Base-by-base conservation (phyloP, 1,140 invertebrate genomes). In the Zophobas atratus region DNA sequence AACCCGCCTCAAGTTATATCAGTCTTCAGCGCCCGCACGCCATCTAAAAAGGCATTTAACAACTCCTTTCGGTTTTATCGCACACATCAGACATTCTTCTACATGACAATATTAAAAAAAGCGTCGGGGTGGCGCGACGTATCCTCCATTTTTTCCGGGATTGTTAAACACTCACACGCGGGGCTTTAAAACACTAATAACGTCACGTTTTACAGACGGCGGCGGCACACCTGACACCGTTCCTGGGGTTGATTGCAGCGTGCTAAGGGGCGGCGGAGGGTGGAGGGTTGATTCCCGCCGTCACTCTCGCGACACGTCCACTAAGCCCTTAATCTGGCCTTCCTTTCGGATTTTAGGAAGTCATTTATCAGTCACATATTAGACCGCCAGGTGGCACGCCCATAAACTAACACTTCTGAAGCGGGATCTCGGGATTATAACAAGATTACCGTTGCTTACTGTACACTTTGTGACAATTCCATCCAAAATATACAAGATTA, bases 341-440 rank as follows among this genome's bases (percentile, higher is more conserved):
- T 90, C 89, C 89, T 90, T 89, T 89, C 87, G 88, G 88, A 89
- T 89, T 89, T 89, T 89, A 88, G 88, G 88, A 89, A 90, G 89
- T 89, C 89, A 89, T 90, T 90, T 89, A 89, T 90, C 89, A 89
- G 88, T 88, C 81, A 80, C 77, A 81, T 80, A 82, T 80, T 82
- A 82, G 71, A 78, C 78, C 80, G 79, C 82, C 82, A 83, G 82
- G 82, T 83, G 82, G 80, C 75, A 73, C 36, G 73, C 48, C 77
- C 79, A 88, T 88, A 88, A 87, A 84, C 85, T 83, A 86, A 86
- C 86, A 87, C 87, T 88, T 87, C 86, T 75, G 82, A 77, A 79
- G 77, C 78, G 80, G 85, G 82, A 82, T 82, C 81, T 79, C 72
- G 72, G 82, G 79, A 85, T 83, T 82, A 83, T 79, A 43, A 36